Conservation (phyloP, 2,888 invertebrate genomes). For the Timema podura region DNA sequence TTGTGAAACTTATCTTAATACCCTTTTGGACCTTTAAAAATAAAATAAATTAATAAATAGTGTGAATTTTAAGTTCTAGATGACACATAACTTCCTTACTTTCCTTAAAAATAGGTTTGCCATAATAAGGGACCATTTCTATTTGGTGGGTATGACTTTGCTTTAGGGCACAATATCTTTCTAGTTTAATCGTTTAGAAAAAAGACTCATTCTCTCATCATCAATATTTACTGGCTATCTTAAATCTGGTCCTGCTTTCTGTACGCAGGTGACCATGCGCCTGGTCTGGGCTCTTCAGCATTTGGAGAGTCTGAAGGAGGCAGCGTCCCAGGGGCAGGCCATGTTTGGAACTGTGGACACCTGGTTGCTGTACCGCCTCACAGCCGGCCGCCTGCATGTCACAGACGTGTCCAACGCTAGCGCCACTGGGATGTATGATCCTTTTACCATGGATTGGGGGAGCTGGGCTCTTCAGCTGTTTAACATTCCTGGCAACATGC, state of each 20-base stretch:
- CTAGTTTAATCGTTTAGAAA: not conserved
- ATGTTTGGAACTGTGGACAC: slow-evolving; percentile 88
- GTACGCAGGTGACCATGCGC: slow-evolving; percentile 64
- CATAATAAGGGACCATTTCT: no score
- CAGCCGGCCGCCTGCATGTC: slow-evolving; percentile 60
- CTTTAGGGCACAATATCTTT: not conserved
- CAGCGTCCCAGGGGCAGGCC: slow-evolving; percentile 59
- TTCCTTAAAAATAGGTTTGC: no score
- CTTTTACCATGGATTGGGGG: slow-evolving; percentile 85
- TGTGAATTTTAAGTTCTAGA: no score
- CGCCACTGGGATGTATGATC: slow-evolving; percentile 90
- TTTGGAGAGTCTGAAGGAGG: slow-evolving; percentile 62
- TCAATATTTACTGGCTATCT: not conserved
- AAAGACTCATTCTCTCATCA: no score
- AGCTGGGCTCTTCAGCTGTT: slow-evolving; percentile 64
- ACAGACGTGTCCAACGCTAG: slow-evolving; percentile 90
- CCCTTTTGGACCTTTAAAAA: no score
- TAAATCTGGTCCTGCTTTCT: not conserved
- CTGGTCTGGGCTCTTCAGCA: slow-evolving; percentile 76
- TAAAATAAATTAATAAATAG: no score
- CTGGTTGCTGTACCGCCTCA: slow-evolving; percentile 85
- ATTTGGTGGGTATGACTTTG: not conserved
- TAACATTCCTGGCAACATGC: slow-evolving; percentile 65
- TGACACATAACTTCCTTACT: no score
- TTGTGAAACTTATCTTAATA: no score